phyloP scores from a whole-genome alignment of 2,888 invertebrate species.

The Anticlea derivata region DNA sequence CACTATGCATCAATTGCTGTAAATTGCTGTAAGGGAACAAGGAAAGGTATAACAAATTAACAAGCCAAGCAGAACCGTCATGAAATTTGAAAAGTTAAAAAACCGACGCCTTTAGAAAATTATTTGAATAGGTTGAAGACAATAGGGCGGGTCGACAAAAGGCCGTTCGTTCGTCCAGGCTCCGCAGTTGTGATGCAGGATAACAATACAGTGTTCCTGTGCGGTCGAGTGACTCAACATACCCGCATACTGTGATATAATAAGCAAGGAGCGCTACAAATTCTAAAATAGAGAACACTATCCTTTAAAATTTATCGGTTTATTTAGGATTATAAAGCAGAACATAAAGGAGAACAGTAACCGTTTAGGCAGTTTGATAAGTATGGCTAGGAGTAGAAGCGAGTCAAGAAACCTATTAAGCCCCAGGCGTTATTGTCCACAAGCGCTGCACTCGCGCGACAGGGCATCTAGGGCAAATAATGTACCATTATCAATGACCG shows the following conservation, averaged over 20 bases:
- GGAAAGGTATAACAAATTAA: constrained; percentile 37
- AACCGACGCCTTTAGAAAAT: constrained; percentile 57
- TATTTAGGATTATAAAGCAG: constrained; percentile 11
- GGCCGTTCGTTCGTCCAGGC: constrained; percentile 58
- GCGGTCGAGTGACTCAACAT: constrained; percentile 71
- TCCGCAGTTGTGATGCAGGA: constrained; percentile 59
- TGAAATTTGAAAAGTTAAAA: constrained; percentile 52
- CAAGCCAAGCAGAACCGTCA: constrained; percentile 45
- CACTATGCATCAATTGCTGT: constrained; percentile 46
- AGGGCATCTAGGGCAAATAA: constrained; percentile 60
- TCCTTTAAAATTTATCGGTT: constrained; percentile 35
- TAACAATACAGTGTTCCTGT: constrained; percentile 70
- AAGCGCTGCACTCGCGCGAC: constrained; percentile 22
- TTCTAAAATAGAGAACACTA: constrained; percentile 22
- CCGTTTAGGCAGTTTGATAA: constrained; percentile 17
- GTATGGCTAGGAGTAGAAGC: constrained; percentile 43
- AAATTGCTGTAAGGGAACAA: constrained; percentile 44
- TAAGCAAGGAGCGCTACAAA: constrained; percentile 22
- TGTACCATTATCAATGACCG: constrained; percentile 49
- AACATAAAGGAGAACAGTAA: constrained; percentile 3
- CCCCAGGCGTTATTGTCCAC: constrained; percentile 27
- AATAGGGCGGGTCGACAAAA: constrained; percentile 71
- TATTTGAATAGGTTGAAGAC: constrained; percentile 69
- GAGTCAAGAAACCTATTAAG: constrained; percentile 52
- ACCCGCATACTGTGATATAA: constrained; percentile 59